Conservation (phyloP, 2,797 vertebrate species). For the Buceros bicornis region DNA sequence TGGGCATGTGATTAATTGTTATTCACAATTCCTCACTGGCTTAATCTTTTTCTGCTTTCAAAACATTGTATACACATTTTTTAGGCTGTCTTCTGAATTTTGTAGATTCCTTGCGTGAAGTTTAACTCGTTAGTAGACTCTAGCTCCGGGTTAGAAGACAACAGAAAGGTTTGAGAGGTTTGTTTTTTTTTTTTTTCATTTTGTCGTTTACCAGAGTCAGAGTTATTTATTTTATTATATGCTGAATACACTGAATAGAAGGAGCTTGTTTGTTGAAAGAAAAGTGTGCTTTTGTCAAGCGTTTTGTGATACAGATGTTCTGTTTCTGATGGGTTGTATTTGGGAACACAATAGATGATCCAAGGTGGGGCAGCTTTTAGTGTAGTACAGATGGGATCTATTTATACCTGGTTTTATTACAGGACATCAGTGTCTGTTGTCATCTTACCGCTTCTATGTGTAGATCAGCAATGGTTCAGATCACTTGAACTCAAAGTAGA, state of each 20-base stretch:
- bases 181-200: neutral
- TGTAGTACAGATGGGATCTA: neutral
- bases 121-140: conserved; percentile 40
- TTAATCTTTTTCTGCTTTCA: neutral
- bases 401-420: neutral
- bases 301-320: too few species aligned
- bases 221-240: conserved; percentile 57
- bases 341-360: accelerated
- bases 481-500: neutral
- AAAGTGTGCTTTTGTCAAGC: neutral
- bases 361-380: neutral
- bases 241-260: neutral
- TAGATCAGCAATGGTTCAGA: neutral
- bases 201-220: conserved; percentile 68
- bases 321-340: neutral
- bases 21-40: neutral
- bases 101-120: conserved; percentile 7
- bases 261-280: neutral
- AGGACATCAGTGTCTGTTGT: too few species aligned
- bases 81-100: neutral
- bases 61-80: neutral
- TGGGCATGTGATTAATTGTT: neutral
- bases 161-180: conserved; percentile 37
- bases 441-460: too few species aligned
- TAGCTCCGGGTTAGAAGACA: conserved; percentile 67